Evolutionary conservation across 2,888 invertebrate genomes (phyloP).

Genomic region (Aspidiotus destructor): DNA sequence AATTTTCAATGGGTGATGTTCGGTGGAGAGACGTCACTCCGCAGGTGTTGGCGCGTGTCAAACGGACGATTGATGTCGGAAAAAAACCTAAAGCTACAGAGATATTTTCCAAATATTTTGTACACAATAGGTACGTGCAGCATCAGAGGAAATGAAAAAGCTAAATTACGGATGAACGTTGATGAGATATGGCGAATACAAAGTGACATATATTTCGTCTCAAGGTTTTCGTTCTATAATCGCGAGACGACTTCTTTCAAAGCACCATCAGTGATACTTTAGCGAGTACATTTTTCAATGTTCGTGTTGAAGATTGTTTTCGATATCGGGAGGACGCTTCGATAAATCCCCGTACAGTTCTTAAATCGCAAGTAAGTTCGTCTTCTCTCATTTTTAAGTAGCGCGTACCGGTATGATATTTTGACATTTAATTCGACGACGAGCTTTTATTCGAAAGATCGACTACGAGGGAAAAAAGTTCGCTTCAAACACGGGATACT

Average conservation of each 20-base stretch:
- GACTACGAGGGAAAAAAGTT: too few species aligned
- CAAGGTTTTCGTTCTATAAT: slow-evolving; percentile 3
- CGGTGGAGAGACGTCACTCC: too few species aligned
- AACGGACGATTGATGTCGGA: too few species aligned
- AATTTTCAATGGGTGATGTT: too few species aligned
- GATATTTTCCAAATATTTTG: background rate
- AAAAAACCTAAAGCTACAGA: background rate
- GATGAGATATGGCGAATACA: background rate
- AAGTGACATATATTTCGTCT: slow-evolving; percentile 3
- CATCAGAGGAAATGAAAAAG: background rate
- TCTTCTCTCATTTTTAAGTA: too few species aligned
- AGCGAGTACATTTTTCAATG: background rate
- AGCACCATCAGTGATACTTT: background rate
- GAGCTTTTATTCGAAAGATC: too few species aligned
- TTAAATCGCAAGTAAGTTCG: too few species aligned
- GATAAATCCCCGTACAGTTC: too few species aligned
- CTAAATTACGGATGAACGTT: background rate
- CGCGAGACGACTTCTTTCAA: background rate
- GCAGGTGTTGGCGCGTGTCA: too few species aligned
- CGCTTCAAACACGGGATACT: too few species aligned
- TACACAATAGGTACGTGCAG: background rate
- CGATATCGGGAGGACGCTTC: background rate
- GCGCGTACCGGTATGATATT: too few species aligned
- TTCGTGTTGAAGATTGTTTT: background rate
- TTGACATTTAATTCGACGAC: too few species aligned